Conservation (phyloP, 2,888 invertebrate genomes). For the Drosophila phalerata region DNA sequence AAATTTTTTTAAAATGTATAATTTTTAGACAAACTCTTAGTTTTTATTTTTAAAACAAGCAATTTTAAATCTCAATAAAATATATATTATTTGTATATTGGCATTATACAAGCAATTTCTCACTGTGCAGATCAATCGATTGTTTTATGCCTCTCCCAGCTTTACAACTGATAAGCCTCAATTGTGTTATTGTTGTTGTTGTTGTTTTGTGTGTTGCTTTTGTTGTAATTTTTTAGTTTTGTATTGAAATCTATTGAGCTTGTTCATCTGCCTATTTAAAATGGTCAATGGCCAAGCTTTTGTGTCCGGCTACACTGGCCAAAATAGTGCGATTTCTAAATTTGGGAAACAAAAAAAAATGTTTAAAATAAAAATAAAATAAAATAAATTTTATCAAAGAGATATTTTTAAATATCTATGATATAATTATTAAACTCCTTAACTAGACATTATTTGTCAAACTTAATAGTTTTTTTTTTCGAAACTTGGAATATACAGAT, state of each 20-base stretch:
- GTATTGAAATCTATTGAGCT: constrained; percentile 9
- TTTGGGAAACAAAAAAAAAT: too few relatives aligned
- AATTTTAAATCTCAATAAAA: too few relatives aligned
- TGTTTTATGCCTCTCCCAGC: constrained; percentile 12
- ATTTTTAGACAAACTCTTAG: too few relatives aligned
- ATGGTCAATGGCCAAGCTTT: constrained; percentile 7
- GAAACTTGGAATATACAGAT: too few relatives aligned
- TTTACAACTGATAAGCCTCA: constrained; percentile 30
- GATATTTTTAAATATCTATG: too few relatives aligned
- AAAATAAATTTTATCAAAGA: too few relatives aligned
- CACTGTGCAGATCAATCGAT: constrained; percentile 3
- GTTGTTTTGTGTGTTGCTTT: neutral
- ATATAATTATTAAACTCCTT: too few relatives aligned
- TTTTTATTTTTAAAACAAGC: too few relatives aligned
- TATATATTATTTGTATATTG: neutral
- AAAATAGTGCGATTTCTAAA: neutral
- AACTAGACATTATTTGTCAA: too few relatives aligned
- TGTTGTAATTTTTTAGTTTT: constrained; percentile 9
- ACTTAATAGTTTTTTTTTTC: too few relatives aligned
- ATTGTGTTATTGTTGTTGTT: neutral
- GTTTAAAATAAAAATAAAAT: too few relatives aligned
- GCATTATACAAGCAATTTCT: neutral
- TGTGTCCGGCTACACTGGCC: neutral
- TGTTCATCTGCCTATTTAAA: constrained; percentile 2
- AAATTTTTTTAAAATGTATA: too few relatives aligned